phyloP scores from a whole-genome alignment of 2,888 invertebrate species.

The Embidobia sp. region DNA sequence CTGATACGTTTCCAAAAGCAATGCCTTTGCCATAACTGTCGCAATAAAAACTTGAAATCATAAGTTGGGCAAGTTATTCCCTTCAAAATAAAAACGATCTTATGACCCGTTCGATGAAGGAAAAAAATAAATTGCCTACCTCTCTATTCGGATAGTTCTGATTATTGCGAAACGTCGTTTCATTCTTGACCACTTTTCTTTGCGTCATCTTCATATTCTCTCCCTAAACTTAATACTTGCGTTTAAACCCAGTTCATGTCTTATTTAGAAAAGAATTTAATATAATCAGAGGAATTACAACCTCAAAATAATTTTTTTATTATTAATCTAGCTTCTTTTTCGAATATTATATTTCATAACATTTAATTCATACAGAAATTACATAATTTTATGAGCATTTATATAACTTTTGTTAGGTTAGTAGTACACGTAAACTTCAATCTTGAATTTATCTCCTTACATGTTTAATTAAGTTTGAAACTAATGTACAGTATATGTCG shows the following conservation, averaged over 20 bases:
- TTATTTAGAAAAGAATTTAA: constrained; percentile 50
- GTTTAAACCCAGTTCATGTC: constrained; percentile 37
- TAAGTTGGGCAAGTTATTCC: constrained; percentile 36
- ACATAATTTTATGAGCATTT: constrained; percentile 32
- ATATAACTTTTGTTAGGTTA: background rate
- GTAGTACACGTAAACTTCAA: no score
- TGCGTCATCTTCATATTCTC: constrained; percentile 42
- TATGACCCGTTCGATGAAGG: constrained; percentile 31
- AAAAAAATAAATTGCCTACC: constrained; percentile 47
- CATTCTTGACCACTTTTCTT: constrained; percentile 32
- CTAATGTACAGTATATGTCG: no score
- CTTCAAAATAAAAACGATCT: constrained; percentile 54
- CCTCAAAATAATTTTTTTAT: constrained; percentile 49
- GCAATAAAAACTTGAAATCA: constrained; percentile 55
- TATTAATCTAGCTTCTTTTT: no score
- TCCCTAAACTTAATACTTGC: constrained; percentile 35
- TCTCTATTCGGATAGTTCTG: constrained; percentile 27
- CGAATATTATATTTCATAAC: no score
- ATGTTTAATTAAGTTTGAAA: no score
- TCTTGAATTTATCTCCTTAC: no score
- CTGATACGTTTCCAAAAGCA: constrained; percentile 34
- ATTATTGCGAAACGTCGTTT: constrained; percentile 54
- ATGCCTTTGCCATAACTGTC: constrained; percentile 41
- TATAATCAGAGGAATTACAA: constrained; percentile 19
- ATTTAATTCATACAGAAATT: background rate